A percentile compares a stretch with the other conserved stretches of the same genome.
These are phyloP conservation scores for Cyrtonyx montezumae DNA, from an alignment of 2,113 vertebrate genomes.

Conservation along the genomic window DNA sequence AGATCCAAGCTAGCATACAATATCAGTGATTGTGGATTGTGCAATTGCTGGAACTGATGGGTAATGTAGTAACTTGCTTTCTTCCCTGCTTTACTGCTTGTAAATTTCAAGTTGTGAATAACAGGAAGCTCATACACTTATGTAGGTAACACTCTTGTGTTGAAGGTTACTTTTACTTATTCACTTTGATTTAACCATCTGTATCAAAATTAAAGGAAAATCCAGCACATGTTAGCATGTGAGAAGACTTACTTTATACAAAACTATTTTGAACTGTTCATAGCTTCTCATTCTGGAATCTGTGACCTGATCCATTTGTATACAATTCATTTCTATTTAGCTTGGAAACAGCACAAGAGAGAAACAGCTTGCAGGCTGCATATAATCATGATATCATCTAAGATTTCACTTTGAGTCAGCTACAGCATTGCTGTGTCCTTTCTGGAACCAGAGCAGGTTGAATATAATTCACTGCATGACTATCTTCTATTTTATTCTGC, in stretches of 20 bases:
- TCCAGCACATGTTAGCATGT: neutral
- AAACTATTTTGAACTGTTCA: neutral
- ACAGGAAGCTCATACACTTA: neutral
- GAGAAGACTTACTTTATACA: neutral
- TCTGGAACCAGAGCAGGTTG: neutral
- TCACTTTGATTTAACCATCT: neutral
- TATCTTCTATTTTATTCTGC: neutral
- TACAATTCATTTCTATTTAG: neutral
- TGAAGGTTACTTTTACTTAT: neutral
- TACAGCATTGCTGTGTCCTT: neutral
- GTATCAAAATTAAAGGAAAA: neutral
- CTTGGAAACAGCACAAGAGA: neutral
- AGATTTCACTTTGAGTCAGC: neutral
- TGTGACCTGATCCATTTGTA: constrained; percentile 1
- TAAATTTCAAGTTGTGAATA: neutral
- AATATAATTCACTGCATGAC: neutral
- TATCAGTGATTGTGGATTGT: fast-evolving
- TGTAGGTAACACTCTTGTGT: fast-evolving
- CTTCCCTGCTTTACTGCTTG: neutral
- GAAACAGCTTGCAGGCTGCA: neutral
- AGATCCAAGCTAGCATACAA: fast-evolving
- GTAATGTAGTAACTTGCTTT: neutral
- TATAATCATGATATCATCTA: neutral
- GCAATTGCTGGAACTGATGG: neutral
- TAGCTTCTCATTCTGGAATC: neutral